These are phyloP conservation scores for Donacobius atricapilla DNA, from an alignment of 2,113 vertebrate genomes.

Conservation along the genomic window DNA sequence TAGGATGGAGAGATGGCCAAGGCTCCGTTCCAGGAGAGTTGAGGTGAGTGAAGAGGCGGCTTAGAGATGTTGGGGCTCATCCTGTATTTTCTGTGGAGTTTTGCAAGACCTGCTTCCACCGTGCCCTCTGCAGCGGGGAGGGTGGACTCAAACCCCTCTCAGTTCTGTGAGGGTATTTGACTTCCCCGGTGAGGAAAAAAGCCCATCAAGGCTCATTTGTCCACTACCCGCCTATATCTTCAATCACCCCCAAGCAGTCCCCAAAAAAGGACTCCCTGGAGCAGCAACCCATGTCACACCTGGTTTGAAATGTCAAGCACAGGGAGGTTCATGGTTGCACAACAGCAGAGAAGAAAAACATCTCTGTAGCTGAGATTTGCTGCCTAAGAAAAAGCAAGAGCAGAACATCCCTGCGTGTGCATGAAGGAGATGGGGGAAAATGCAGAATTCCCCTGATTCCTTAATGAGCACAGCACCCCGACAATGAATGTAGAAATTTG, in stretches of 20 bases:
- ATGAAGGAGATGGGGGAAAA: not conserved
- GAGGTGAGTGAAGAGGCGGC: not conserved
- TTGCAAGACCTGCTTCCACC: not conserved
- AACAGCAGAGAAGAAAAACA: fast-evolving
- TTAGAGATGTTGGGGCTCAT: not conserved
- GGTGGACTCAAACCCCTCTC: not conserved
- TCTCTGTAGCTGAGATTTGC: not conserved
- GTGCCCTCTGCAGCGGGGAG: not conserved
- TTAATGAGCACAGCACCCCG: not conserved
- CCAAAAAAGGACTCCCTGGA: not conserved
- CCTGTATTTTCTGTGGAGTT: not conserved
- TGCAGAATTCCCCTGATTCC: not conserved
- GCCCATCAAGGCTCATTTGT: fast-evolving
- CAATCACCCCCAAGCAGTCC: not conserved
- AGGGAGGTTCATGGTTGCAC: not conserved
- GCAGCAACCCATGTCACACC: not conserved
- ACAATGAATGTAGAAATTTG: not conserved
- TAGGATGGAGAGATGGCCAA: not conserved
- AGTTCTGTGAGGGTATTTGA: not conserved
- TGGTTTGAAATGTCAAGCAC: fast-evolving
- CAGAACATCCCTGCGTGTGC: not conserved
- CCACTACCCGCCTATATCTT: not conserved
- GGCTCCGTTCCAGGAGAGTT: not conserved
- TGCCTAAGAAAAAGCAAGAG: not conserved
- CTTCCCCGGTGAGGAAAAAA: not conserved